A percentile compares a stretch with the other conserved stretches of the same genome.
Conservation (phyloP, 2,797 vertebrate genomes). For the Anabacerthia variegaticeps region DNA sequence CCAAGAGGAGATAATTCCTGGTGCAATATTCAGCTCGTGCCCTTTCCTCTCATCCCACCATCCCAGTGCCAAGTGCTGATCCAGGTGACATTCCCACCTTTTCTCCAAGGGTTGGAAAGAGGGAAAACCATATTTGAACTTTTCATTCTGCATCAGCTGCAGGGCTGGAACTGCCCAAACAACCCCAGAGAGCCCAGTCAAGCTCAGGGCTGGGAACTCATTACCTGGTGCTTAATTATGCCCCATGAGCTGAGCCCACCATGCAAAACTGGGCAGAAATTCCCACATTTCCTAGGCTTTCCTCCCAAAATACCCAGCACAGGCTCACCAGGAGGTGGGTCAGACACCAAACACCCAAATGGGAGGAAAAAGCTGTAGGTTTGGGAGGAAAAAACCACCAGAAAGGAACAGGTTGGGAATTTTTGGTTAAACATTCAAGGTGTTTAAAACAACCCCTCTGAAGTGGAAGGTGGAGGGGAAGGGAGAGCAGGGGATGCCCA, state of each 20-base stretch:
- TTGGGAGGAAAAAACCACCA: not conserved
- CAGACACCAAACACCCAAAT: rapidly evolving
- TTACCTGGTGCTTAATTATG: not conserved
- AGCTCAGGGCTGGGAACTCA: not conserved
- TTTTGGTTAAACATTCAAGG: not conserved
- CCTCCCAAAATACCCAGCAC: not conserved
- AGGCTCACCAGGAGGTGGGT: not conserved
- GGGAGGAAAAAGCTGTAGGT: not conserved
- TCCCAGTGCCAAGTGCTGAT: not conserved
- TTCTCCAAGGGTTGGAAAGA: not conserved
- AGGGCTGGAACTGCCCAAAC: not conserved
- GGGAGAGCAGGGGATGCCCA: not conserved
- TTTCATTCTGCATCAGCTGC: not conserved
- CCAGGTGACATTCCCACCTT: not conserved
- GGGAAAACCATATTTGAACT: not conserved
- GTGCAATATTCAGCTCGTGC: rapidly evolving
- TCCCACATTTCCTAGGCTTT: not conserved
- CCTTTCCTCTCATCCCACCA: rapidly evolving
- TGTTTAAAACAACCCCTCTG: not conserved
- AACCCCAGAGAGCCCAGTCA: not conserved
- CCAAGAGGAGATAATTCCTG: not conserved
- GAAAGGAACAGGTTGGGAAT: not conserved
- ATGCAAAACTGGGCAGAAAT: not conserved
- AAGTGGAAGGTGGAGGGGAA: not conserved
- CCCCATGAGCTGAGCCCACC: not conserved